These are phyloP conservation scores for Tachina lurida DNA, from an alignment of 2,888 invertebrate species.

Conservation along the genomic window DNA sequence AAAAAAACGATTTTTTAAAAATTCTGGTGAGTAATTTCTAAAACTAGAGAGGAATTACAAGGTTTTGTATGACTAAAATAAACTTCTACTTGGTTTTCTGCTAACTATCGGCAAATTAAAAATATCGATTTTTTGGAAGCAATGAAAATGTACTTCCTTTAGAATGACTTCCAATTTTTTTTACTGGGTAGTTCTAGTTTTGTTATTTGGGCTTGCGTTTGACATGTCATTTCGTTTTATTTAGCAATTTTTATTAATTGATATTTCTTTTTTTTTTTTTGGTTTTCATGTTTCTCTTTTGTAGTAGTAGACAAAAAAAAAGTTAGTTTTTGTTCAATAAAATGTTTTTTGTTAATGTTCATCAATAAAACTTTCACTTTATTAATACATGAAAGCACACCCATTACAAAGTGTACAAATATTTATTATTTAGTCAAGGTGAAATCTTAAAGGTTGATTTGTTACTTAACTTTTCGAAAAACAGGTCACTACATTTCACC, in stretches of 20 bases:
- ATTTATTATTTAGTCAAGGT: not conserved
- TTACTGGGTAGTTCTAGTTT: no score
- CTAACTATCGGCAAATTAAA: no score
- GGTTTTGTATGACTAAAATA: no score
- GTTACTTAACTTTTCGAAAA: not conserved
- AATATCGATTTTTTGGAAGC: no score
- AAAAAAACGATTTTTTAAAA: no score
- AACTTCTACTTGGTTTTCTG: no score
- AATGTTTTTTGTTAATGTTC: not conserved
- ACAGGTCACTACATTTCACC: no score
- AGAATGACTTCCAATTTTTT: no score
- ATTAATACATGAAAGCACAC: not conserved
- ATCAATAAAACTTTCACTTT: slow-evolving; percentile 39
- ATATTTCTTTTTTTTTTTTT: not conserved
- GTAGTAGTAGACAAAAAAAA: not conserved
- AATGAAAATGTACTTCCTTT: no score
- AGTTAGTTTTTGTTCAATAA: not conserved
- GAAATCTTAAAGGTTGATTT: not conserved
- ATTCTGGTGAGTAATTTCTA: no score
- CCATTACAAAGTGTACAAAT: not conserved
- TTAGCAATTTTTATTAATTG: slow-evolving; percentile 1
- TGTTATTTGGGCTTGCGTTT: not conserved
- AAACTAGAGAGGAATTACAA: no score
- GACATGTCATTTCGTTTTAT: not conserved
- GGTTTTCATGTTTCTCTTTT: slow-evolving; percentile 2